These are phyloP conservation scores for Cricetomys ansorgei DNA, from an alignment of 2,113 vertebrate genomes.

Conservation along the genomic window DNA sequence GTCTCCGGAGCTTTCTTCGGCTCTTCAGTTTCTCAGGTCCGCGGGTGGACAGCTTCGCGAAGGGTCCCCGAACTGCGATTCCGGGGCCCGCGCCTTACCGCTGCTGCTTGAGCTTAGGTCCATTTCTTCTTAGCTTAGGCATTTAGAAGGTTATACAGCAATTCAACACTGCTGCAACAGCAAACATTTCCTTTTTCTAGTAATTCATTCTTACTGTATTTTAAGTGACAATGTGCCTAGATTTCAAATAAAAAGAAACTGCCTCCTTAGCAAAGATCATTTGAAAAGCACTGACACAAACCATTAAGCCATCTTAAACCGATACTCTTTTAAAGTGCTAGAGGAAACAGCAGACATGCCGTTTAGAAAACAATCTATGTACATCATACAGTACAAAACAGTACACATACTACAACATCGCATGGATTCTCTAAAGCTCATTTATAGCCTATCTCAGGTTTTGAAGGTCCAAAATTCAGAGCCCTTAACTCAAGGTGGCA, in stretches of 20 bases:
- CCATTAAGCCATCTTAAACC: not conserved
- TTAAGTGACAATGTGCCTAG: not conserved
- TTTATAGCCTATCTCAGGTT: not conserved
- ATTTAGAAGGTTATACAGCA: slow-evolving; percentile 20
- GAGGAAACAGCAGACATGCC: not conserved
- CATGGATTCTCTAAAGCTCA: not conserved
- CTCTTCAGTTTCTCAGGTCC: too few relatives aligned
- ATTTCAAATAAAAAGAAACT: not conserved
- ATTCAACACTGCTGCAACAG: not conserved
- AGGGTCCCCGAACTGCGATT: too few relatives aligned
- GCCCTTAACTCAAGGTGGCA: not conserved
- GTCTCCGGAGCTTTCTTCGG: too few relatives aligned
- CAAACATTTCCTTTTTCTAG: slow-evolving; percentile 31
- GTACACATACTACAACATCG: not conserved
- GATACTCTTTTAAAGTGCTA: not conserved
- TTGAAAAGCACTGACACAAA: slow-evolving; percentile 25
- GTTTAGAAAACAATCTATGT: slow-evolving; percentile 13
- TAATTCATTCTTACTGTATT: not conserved
- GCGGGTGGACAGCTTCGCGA: too few relatives aligned
- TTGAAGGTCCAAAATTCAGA: slow-evolving; percentile 4
- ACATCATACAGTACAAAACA: not conserved
- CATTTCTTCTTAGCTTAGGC: not conserved
- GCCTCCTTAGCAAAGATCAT: not conserved
- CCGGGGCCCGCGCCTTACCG: too few relatives aligned
- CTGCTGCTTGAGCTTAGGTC: too few relatives aligned